Conservation (phyloP, 2,888 invertebrate genomes). For the Cheilosia pagana region DNA sequence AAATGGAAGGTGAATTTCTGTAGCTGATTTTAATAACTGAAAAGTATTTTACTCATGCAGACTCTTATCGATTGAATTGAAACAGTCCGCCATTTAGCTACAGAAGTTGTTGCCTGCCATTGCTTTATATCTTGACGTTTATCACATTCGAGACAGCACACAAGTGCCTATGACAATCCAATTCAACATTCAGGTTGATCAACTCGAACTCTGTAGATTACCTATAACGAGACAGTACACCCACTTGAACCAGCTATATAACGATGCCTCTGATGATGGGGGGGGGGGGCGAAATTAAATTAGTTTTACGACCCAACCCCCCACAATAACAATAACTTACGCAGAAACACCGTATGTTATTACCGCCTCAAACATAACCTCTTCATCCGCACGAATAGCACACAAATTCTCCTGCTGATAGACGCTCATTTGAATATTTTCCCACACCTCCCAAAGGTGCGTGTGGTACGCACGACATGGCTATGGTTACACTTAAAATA, state of each 20-base stretch:
- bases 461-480: slow-evolving; percentile 15
- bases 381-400: not conserved
- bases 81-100: too few species aligned
- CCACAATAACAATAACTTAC: slow-evolving; percentile 14
- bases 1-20: too few species aligned
- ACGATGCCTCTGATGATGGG: slow-evolving; percentile 1
- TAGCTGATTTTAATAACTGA: too few species aligned
- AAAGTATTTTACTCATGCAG: too few species aligned
- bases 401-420: slow-evolving; percentile 14
- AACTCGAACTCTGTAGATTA: not conserved
- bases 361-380: slow-evolving; percentile 2
- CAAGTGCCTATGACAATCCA: too few species aligned
- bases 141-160: too few species aligned
- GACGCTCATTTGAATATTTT: slow-evolving; percentile 33
- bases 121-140: too few species aligned
- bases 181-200: too few species aligned
- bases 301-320: not conserved
- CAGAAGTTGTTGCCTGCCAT: too few species aligned
- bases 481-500: slow-evolving; percentile 54
- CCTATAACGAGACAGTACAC: not conserved
- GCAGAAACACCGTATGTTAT: slow-evolving; percentile 6
- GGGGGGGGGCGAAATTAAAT: not conserved
- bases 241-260: not conserved
- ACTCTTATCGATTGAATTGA: too few species aligned
- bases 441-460: slow-evolving; percentile 14